Percentiles rank a stretch among this genome's conserved stretches.
These are phyloP conservation scores for Megalurothrips usitatus DNA, from an alignment of 2,888 invertebrate genomes.

Conservation along the genomic window DNA sequence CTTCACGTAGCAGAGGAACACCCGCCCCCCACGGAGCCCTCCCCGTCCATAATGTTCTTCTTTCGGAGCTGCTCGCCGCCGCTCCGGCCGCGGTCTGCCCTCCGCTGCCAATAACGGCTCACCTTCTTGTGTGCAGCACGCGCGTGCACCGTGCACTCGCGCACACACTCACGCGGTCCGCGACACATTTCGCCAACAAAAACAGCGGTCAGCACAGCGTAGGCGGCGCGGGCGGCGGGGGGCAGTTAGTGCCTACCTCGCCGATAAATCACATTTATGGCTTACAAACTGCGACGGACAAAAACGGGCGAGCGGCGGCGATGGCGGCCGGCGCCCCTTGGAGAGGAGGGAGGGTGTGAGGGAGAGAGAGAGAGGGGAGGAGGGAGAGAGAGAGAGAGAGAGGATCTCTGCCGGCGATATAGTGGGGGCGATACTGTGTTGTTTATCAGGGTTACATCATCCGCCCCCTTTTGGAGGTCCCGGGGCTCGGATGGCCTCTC, in stretches of 20 bases:
- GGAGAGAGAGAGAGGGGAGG: too few species aligned
- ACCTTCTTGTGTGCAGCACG: too few species aligned
- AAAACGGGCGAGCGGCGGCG: background rate
- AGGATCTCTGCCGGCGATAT: background rate
- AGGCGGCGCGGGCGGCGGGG: background rate
- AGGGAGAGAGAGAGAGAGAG: background rate
- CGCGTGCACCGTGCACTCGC: too few species aligned
- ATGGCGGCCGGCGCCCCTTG: too few species aligned
- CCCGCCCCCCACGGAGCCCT: too few species aligned
- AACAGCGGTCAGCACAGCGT: background rate
- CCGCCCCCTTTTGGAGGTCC: background rate
- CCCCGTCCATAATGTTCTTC: too few species aligned
- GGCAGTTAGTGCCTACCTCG: slow-evolving; percentile 16
- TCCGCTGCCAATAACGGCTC: too few species aligned
- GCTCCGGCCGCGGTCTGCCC: too few species aligned
- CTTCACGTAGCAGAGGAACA: too few species aligned
- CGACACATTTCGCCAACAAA: background rate
- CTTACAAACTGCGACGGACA: slow-evolving; percentile 9
- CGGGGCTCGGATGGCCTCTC: too few species aligned
- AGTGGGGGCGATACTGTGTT: background rate
- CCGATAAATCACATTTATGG: slow-evolving; percentile 30
- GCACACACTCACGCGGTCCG: background rate
- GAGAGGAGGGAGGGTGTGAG: too few species aligned
- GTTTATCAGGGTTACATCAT: background rate
- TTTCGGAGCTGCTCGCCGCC: too few species aligned